These are phyloP conservation scores for Vulpes vulpes DNA, from an alignment of 2,113 vertebrate species.

Conservation along the genomic window DNA sequence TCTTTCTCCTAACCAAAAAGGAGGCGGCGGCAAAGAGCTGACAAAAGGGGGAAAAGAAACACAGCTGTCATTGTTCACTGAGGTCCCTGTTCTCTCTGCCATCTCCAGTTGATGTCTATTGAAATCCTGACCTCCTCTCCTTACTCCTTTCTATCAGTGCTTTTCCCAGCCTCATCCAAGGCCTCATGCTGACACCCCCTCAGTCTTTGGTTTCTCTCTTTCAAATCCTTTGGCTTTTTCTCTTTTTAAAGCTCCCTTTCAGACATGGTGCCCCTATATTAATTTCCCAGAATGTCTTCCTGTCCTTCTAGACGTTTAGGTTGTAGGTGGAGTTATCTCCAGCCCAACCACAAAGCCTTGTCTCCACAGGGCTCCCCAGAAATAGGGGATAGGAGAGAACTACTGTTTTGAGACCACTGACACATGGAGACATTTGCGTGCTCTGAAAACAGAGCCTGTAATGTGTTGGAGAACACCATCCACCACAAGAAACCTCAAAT, in stretches of 20 bases:
- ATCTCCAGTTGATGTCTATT: not conserved
- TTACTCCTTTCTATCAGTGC: not conserved
- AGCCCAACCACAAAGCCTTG: not conserved
- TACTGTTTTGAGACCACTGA: not conserved
- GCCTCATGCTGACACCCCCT: not conserved
- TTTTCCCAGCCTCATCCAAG: not conserved
- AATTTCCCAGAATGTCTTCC: not conserved
- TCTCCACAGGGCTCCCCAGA: not conserved
- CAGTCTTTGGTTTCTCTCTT: slow-evolving; percentile 16
- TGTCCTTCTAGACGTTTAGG: not conserved
- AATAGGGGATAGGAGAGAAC: not conserved
- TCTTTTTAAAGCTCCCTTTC: not conserved
- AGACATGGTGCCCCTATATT: not conserved
- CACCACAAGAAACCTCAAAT: not conserved
- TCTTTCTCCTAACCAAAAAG: not conserved
- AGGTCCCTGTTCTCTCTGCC: not conserved
- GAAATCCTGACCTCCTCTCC: not conserved
- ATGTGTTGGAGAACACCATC: not conserved
- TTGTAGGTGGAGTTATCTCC: not conserved
- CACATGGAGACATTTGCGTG: slow-evolving; percentile 17
- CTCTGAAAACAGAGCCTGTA: not conserved
- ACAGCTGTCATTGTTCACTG: not conserved
- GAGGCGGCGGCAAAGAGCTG: not conserved
- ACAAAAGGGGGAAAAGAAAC: not conserved
- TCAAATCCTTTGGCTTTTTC: not conserved